These are phyloP conservation scores for Trissoscelio sp. DNA, from an alignment of 2,888 invertebrate species.

Conservation along the genomic window DNA sequence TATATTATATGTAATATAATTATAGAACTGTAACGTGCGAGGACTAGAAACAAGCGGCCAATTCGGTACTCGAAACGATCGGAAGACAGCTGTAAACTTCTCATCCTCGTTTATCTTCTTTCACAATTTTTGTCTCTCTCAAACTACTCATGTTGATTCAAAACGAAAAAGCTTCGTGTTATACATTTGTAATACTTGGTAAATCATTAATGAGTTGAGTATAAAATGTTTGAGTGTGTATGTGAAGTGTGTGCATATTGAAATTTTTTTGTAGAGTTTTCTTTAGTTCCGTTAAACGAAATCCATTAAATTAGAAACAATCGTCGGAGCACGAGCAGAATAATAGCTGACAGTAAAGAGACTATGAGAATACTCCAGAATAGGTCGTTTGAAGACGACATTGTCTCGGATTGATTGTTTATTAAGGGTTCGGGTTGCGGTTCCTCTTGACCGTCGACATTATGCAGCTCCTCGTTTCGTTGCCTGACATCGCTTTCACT, in stretches of 20 bases:
- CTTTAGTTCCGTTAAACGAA: slow-evolving; percentile 69
- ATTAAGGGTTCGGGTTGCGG: slow-evolving; percentile 79
- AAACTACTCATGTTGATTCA: too few species aligned
- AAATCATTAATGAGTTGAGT: slow-evolving; percentile 30
- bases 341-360: slow-evolving; percentile 83
- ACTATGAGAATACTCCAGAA: slow-evolving; percentile 84
- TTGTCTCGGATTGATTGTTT: slow-evolving; percentile 76
- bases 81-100: slow-evolving; percentile 15
- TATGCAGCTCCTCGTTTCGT: slow-evolving; percentile 73
- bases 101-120: not conserved
- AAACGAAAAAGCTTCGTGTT: not conserved
- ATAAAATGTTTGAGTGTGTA: slow-evolving; percentile 25
- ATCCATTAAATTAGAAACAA: slow-evolving; percentile 83
- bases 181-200: slow-evolving; percentile 18
- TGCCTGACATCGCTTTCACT: slow-evolving; percentile 76
- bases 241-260: slow-evolving; percentile 31
- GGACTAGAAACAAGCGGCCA: slow-evolving; percentile 27
- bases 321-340: slow-evolving; percentile 84
- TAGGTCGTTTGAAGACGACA: slow-evolving; percentile 83
- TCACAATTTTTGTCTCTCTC: not conserved
- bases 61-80: slow-evolving; percentile 4
- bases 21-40: slow-evolving; percentile 18
- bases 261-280: not conserved
- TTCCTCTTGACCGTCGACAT: slow-evolving; percentile 74
- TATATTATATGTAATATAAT: slow-evolving; percentile 12